Base-by-base conservation (phyloP, 23 tunicate genomes). In the Clavelina lepadiformis region DNA sequence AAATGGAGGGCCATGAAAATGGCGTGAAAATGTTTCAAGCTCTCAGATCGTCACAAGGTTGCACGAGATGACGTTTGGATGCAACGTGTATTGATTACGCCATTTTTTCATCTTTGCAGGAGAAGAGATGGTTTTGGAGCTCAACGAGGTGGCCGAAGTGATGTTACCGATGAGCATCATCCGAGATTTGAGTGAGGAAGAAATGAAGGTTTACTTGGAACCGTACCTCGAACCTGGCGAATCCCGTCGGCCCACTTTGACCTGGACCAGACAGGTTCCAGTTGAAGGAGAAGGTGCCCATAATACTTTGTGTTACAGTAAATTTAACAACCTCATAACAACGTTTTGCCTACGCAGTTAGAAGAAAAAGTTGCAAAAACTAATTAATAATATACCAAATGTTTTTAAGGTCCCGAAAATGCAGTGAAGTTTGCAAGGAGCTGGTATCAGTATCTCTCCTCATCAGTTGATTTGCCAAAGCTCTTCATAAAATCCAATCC, bases 261-360 rank as follows among this genome's bases (percentile, higher is more conserved):
- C 97, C 5, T 89, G 91, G 91, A 89, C 97, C 0, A 35, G 79
- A 1, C 65, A 89, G 81, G 56, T 89, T 34, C 97, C 91, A 21
- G 47, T 89, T 31, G 18, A 25, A 54, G 28, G 56, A 18, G 89
- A 73, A 55, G 89, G 89, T 82, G n/a, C n/a, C n/a, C n/a, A n/a
- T n/a, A n/a, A n/a, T n/a, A n/a, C n/a, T n/a, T n/a, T n/a, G n/a
- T n/a, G n/a, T n/a, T n/a, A n/a, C n/a, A n/a, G n/a, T n/a, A n/a
- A n/a, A n/a, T n/a, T n/a, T n/a, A n/a, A n/a, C n/a, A n/a, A n/a
- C n/a, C n/a, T n/a, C n/a, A n/a, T n/a, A n/a, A n/a, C n/a, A n/a
- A n/a, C n/a, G n/a, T n/a, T n/a, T n/a, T n/a, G n/a, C n/a, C n/a
- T n/a, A n/a, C n/a, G n/a, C n/a, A n/a, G n/a, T n/a, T n/a, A n/a